phyloP scores from a whole-genome alignment of 1,140 invertebrate species.

The Drosophila punjabiensis region DNA sequence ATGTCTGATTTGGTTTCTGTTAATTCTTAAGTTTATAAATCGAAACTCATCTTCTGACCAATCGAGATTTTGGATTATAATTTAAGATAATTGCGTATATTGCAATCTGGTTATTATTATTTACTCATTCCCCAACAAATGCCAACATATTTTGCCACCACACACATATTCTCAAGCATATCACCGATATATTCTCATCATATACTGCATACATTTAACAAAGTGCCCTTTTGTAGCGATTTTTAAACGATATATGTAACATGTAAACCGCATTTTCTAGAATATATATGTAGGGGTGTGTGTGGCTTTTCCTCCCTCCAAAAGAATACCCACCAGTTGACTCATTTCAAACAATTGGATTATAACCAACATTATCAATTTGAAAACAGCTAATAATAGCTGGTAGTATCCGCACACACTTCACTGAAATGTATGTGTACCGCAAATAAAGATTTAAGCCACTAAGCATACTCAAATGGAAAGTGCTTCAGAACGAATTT shows the following conservation, averaged over 20 bases:
- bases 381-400: background rate
- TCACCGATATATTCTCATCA: conserved; percentile 17
- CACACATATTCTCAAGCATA: conserved; percentile 29
- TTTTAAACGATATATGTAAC: conserved; percentile 34
- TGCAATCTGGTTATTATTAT: background rate
- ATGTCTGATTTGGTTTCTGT: background rate
- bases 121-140: conserved; percentile 16
- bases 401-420: conserved; percentile 10
- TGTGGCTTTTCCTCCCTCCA: conserved; percentile 21
- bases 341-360: conserved; percentile 24
- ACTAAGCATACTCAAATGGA: conserved; percentile 4
- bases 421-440: background rate
- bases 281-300: conserved; percentile 23
- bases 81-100: background rate
- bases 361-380: conserved; percentile 3
- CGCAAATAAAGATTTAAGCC: background rate
- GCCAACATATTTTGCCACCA: conserved; percentile 31
- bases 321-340: conserved; percentile 49
- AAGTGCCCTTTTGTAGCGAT: conserved; percentile 54
- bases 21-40: background rate
- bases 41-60: background rate
- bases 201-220: conserved; percentile 16
- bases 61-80: background rate
- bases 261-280: conserved; percentile 32
- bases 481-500: conserved; percentile 62